phyloP scores from a whole-genome alignment of 2,113 vertebrate species.

The Trematocara nigrifrons region DNA sequence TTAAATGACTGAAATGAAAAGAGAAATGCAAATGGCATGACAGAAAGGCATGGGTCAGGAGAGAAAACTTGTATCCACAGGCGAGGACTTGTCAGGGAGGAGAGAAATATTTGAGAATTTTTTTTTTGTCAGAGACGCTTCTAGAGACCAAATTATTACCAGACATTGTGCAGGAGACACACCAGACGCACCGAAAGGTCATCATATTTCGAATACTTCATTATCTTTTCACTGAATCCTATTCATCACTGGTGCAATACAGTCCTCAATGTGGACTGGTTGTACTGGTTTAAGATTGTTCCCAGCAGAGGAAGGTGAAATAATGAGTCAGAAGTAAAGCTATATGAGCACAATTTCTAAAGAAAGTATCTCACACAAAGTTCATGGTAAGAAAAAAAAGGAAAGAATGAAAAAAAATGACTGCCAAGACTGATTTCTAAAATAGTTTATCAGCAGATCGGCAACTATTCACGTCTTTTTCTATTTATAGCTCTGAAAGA shows the following conservation, averaged over 20 bases:
- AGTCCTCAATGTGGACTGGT: neutral
- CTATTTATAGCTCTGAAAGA: neutral
- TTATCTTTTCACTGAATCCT: neutral
- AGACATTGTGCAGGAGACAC: neutral
- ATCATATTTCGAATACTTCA: neutral
- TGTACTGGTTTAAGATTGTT: constrained; percentile 12
- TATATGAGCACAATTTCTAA: neutral
- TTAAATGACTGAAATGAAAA: neutral
- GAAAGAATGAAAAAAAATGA: neutral
- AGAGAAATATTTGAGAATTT: neutral
- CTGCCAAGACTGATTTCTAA: neutral
- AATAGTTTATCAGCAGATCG: neutral
- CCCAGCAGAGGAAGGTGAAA: neutral
- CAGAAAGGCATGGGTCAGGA: neutral
- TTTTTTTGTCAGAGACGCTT: neutral
- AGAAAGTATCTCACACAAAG: neutral
- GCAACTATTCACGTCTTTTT: neutral
- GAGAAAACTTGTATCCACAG: neutral
- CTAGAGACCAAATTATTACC: neutral
- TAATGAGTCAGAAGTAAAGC: constrained; percentile 2
- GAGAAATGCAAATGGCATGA: neutral
- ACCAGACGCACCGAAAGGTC: neutral
- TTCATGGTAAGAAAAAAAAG: neutral
- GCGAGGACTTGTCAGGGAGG: constrained; percentile 11
- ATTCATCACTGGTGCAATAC: neutral